phyloP scores from a whole-genome alignment of 1,140 invertebrate genomes.

The Orussus abietinus region DNA sequence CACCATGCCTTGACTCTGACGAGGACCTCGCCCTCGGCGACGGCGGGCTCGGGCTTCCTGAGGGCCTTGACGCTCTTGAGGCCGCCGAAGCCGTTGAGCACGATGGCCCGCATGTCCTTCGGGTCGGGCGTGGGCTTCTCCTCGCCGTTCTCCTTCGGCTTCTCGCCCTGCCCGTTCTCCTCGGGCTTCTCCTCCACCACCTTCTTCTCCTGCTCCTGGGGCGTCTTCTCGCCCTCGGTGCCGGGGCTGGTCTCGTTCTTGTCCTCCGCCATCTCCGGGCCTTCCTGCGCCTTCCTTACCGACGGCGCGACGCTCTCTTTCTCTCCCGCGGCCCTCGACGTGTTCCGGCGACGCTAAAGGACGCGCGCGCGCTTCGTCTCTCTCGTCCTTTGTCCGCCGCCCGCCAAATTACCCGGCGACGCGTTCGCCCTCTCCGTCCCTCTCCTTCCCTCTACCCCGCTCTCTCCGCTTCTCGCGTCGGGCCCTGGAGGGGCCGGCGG shows the following conservation, averaged over 20 bases:
- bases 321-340: too few species aligned
- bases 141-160: constrained; percentile 53
- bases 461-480: constrained; percentile 5
- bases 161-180: constrained; percentile 54
- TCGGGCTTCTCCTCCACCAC: constrained; percentile 54
- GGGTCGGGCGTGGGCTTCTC: constrained; percentile 59
- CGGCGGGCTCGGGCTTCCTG: constrained; percentile 72
- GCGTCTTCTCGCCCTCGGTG: constrained; percentile 27
- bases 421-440: not conserved
- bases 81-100: constrained; percentile 78
- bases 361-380: not conserved
- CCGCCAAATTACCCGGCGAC: not conserved
- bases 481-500: constrained; percentile 5
- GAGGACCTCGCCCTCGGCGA: constrained; percentile 74
- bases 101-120: constrained; percentile 79
- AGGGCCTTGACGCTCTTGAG: constrained; percentile 78
- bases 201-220: constrained; percentile 28
- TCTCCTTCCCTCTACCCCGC: constrained; percentile 2
- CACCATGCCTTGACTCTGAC: constrained; percentile 83
- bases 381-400: not conserved
- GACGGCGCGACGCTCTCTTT: too few species aligned
- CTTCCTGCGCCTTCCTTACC: too few species aligned
- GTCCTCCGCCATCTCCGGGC: constrained; percentile 51
- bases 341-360: not conserved
- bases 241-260: constrained; percentile 46